These are phyloP conservation scores for Pollenia angustigena DNA, from an alignment of 2,888 invertebrate species.

Conservation along the genomic window DNA sequence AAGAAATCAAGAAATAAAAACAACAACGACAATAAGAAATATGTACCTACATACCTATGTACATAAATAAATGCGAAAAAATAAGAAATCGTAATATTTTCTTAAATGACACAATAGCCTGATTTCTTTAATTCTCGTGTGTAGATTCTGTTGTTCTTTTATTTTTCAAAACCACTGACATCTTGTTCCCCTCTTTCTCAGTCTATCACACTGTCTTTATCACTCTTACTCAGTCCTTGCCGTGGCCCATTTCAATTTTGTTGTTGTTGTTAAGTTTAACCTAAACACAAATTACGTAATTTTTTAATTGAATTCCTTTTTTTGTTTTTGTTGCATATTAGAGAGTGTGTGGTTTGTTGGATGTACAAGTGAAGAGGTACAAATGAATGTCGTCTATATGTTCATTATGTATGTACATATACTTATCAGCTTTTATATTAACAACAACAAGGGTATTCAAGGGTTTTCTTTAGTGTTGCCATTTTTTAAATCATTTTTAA, in stretches of 20 bases:
- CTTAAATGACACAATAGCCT: conserved; percentile 68
- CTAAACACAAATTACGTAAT: conserved; percentile 68
- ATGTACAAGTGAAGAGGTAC: neutral
- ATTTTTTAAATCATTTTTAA: neutral
- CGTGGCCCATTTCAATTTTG: conserved; percentile 35
- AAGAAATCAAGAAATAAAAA: conserved; percentile 15
- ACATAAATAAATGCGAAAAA: conserved; percentile 7
- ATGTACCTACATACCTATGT: too few relatives aligned
- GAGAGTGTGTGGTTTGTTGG: neutral
- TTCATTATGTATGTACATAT: neutral
- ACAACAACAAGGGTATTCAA: conserved; percentile 4
- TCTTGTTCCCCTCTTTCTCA: neutral
- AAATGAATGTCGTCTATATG: conserved; percentile 26
- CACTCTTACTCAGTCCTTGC: neutral
- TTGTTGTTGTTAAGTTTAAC: conserved; percentile 50
- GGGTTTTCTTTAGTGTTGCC: neutral
- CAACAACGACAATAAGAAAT: neutral
- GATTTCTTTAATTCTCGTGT: conserved; percentile 49
- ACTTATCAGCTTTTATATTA: conserved; percentile 29
- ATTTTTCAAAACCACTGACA: conserved; percentile 16
- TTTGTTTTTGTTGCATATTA: conserved; percentile 34
- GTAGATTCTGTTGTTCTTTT: neutral
- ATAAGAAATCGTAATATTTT: conserved; percentile 45
- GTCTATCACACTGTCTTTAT: neutral
- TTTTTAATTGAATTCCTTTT: conserved; percentile 66